Conservation (phyloP, 53 echinoderm and acorn worm species). For the Temnopleurus reevesii region DNA sequence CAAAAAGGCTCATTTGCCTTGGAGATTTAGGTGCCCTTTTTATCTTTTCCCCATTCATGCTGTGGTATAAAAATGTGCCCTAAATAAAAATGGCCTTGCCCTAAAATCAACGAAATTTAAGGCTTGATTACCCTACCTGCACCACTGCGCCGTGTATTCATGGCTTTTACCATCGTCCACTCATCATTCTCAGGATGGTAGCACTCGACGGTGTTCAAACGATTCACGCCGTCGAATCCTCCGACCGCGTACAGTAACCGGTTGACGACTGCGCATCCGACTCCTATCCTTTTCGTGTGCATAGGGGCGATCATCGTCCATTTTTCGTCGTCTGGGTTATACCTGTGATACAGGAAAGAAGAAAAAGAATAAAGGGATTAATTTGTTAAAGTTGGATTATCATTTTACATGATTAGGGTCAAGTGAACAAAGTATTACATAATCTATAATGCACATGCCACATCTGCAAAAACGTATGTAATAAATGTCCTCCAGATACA, state of each 20-base stretch:
- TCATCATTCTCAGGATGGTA: conserved; percentile 95
- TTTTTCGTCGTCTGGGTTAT: conserved; percentile 82
- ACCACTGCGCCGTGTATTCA: conserved; percentile 92
- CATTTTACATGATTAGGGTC: too few relatives aligned
- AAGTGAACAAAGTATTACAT: too few relatives aligned
- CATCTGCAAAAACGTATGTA: too few relatives aligned
- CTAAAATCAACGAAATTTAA: too few relatives aligned
- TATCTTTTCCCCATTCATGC: too few relatives aligned
- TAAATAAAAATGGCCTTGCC: too few relatives aligned
- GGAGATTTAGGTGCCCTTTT: too few relatives aligned
- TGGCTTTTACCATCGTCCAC: conserved; percentile 77
- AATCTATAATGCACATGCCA: too few relatives aligned
- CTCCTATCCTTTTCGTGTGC: conserved; percentile 88
- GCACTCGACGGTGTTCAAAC: conserved; percentile 88
- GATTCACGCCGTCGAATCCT: conserved; percentile 85
- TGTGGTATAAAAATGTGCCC: too few relatives aligned
- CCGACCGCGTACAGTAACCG: conserved; percentile 94
- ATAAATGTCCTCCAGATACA: too few relatives aligned
- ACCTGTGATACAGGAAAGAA: conserved; percentile 55
- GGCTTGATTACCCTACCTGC: conserved; percentile 91
- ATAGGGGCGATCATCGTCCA: conserved; percentile 89
- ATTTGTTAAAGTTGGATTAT: too few relatives aligned
- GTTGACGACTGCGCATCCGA: conserved; percentile 92
- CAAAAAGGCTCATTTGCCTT: too few relatives aligned
- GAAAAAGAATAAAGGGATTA: neutral